Evolutionary conservation across 2,888 invertebrate genomes (phyloP), one percentile per base, ranked within the genome.

Genomic region (Cephus rjabovi): DNA sequence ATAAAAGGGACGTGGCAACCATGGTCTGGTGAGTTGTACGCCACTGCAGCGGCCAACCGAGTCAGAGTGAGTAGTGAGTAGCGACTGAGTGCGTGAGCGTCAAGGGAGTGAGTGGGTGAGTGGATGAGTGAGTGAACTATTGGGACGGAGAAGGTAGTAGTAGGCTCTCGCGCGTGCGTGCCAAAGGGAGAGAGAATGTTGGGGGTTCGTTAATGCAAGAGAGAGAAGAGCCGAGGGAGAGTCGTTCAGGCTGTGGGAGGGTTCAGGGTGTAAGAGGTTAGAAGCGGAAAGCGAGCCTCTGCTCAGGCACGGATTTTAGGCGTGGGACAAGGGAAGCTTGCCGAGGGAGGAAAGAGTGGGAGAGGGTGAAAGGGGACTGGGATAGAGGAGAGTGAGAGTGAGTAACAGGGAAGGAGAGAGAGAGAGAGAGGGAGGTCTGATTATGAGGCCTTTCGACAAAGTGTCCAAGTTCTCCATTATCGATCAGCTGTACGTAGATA

Each of bases 121-220:
- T 31, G 33, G 71, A 34, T 34, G 34, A 71, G 33, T 34, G 71
- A 33, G 71, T 71, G 71, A 56, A 56, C 34, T 71, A 34, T 12
- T 71, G 71, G 15, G 12, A 34, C 15, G 71, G 33, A 71, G 31
- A 56, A 56, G 77, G 78, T 78, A 78, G 81, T 79, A 77, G 81
- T 80, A 79, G 79, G 80, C 80, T 75, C 71, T 77, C 76, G 85
- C 79, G 85, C 84, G 83, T 84, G 82, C 84, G 83, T 83, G 80
- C 74, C 73, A 11, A 68, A 71, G 31, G 31, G 71, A 34, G 71
- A 71, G 33, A 30, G 33, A 34, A 12, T 6, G 23, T 33, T 71
- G 11, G 71, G 40, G 23, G 6, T 56, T 56, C 1, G 56, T 9
- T 23, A 23, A 23, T 2, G 35, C 34, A 76, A 75, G 79, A 56